Conservation (phyloP, 2,888 invertebrate species). For the Drosophila limbata region DNA sequence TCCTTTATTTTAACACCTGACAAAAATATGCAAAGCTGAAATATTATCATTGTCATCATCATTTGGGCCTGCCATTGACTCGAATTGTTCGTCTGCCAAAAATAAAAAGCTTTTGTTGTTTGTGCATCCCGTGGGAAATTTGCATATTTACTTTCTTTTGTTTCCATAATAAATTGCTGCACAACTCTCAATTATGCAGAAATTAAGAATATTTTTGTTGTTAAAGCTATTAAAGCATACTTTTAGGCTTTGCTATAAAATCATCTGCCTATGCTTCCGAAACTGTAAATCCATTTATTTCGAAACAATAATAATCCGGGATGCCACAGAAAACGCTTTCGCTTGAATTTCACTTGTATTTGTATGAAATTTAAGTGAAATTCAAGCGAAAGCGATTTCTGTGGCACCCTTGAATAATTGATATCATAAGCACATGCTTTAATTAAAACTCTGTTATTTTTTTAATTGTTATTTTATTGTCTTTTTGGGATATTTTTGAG, state of each 20-base stretch:
- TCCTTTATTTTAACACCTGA: conserved; percentile 73
- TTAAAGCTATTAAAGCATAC: conserved; percentile 27
- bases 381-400: too few relatives aligned
- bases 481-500: background rate
- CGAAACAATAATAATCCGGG: background rate
- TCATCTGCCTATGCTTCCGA: background rate
- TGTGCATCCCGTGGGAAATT: conserved; percentile 41
- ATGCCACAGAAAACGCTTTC: too few relatives aligned
- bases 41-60: conserved; percentile 26
- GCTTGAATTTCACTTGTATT: too few relatives aligned
- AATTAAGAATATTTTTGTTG: background rate
- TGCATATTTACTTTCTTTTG: conserved; percentile 56
- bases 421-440: background rate
- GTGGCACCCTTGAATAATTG: too few relatives aligned
- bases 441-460: background rate
- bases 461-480: background rate
- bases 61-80: conserved; percentile 43
- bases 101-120: conserved; percentile 50
- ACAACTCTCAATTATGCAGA: conserved; percentile 1
- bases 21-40: conserved; percentile 61
- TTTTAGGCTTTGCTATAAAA: conserved; percentile 18
- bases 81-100: conserved; percentile 32
- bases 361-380: too few relatives aligned
- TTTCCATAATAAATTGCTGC: conserved; percentile 16
- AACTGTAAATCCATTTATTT: conserved; percentile 5